Conservation (phyloP, 2,888 invertebrate genomes). For the Coelinius sp. region DNA sequence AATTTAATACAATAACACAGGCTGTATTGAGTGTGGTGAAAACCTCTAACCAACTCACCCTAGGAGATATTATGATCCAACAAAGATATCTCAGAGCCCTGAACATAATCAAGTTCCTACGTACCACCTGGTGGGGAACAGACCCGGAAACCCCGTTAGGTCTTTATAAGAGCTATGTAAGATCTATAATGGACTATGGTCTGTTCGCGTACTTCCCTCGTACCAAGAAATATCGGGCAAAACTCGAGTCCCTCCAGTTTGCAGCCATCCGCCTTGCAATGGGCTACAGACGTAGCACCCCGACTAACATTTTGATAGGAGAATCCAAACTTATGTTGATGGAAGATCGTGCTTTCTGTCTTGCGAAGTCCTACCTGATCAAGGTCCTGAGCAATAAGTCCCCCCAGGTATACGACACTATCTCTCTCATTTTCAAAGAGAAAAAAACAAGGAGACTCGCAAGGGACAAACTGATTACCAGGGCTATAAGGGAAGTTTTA, state of each 20-base stretch:
- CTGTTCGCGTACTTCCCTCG: background rate
- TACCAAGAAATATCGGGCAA: background rate
- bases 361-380: background rate
- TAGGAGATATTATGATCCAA: no score
- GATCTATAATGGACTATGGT: background rate
- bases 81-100: background rate
- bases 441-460: background rate
- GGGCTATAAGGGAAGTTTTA: background rate
- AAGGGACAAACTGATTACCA: background rate
- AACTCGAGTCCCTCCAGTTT: background rate
- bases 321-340: conserved; percentile 28
- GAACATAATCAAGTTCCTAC: background rate
- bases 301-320: conserved; percentile 20
- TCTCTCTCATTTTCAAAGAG: background rate
- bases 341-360: background rate
- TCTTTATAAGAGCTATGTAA: background rate
- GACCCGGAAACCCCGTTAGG: background rate
- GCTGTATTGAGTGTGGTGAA: no score
- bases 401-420: background rate
- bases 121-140: background rate
- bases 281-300: conserved; percentile 7
- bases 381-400: background rate
- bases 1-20: no score
- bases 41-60: no score
- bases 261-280: conserved; percentile 6